Percentiles rank a stretch among this genome's conserved stretches.
Conservation (phyloP, 2,797 vertebrate species). For the Pelobates cultripes region DNA sequence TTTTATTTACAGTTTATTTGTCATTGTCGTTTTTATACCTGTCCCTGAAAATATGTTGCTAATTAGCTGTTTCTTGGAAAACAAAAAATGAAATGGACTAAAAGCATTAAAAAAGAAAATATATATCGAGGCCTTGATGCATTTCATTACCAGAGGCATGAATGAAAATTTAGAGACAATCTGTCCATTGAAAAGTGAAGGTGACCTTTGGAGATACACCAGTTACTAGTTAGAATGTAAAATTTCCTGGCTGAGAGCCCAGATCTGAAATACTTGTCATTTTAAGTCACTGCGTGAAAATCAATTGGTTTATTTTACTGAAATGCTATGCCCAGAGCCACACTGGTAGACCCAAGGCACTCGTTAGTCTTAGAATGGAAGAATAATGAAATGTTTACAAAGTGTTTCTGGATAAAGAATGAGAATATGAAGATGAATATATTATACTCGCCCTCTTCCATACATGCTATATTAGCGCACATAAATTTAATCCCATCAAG, state of each 20-base stretch:
- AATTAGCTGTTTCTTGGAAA: too few species aligned
- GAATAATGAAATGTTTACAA: neutral
- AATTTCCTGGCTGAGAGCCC: conserved; percentile 46
- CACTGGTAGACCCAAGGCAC: neutral
- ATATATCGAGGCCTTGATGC: conserved; percentile 1
- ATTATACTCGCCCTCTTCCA: too few species aligned
- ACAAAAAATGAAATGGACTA: neutral
- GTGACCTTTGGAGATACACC: neutral
- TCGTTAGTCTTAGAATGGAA: neutral
- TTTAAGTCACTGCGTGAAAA: conserved; percentile 5
- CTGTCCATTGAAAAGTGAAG: conserved; percentile 15
- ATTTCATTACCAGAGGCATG: conserved; percentile 15
- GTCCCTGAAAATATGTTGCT: too few species aligned
- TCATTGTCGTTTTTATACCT: too few species aligned
- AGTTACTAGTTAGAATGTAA: conserved; percentile 25
- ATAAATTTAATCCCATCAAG: too few species aligned
- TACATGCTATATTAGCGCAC: too few species aligned
- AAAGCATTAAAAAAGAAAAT: neutral
- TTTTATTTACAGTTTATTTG: too few species aligned
- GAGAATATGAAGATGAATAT: neutral
- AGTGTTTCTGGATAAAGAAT: neutral
- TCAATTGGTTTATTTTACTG: conserved; percentile 22
- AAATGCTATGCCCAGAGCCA: neutral
- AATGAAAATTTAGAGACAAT: neutral
- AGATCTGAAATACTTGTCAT: neutral